Base-by-base conservation (phyloP, 1,140 invertebrate species). In the Mesaphorura yosii region DNA sequence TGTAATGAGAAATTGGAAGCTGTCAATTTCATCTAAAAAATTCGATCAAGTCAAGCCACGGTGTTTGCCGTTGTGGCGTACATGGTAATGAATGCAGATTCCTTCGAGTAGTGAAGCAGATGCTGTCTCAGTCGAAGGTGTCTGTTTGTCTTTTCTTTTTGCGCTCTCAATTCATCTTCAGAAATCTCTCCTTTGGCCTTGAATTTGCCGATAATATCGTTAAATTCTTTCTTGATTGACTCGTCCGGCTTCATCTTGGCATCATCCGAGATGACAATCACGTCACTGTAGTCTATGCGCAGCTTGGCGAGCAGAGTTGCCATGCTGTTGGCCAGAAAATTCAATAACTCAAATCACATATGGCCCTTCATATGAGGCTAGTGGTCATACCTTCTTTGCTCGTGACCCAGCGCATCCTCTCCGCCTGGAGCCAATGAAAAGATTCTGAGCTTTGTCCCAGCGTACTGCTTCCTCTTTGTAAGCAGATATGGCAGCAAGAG, bases 401-500 rank as follows among this genome's bases (percentile, higher is more conserved):
- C 78, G 50, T 72, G 66, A 58, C 79, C 76, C 25, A 82, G 66
- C 40, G 76, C 76, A 53, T 74, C 71, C 37, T 74, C 72, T 53
- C 74, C 75, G 47, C 74, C 78, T 6, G 77, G 31, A 34, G 31
- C 31, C 10, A n/a, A 34, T 34, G 31, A 34, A 64, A 83, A 83
- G 1, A 83, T 76, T 22, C 81, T 67, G 27, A 83, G 64, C 49
- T 75, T 72, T 61, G 78, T 79, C 20, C 72, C 71, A 53, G 72
- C 65, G 70, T 75, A 80, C 51, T 73, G 68, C 6, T 69, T 69
- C 52, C 76, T 67, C 14, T 73, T 77, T 3, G 74, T 73, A 14
- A 82, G 66, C 39, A 83, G 73, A 64, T 83, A 78, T 2, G 81
- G 81, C 40, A 83, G 66, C 15, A 83, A 66, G 23, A 83, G 57